Base-by-base conservation (phyloP, 2,113 vertebrate genomes). In the Laticauda colubrina region DNA sequence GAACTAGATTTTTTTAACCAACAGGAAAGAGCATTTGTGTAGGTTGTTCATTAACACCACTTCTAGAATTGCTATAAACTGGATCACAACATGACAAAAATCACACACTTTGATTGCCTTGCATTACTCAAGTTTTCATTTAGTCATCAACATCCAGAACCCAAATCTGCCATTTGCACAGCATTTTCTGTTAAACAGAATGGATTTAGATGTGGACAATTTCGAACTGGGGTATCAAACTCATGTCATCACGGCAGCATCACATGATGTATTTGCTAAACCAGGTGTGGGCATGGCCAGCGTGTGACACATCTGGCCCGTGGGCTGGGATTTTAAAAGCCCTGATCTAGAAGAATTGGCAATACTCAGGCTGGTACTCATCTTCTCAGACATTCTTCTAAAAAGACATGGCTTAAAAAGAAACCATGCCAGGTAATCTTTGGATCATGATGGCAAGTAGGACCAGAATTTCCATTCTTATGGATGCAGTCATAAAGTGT, bases 1-100 rank as follows among this genome's bases (percentile, higher is more conserved):
- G 59, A 93, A 95, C 64, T 89, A 95, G 94, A 94, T 57, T 8
- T 29, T 8, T 29, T 23, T 95, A 85, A 89, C 43, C 88, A 93
- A 91, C 91, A 93, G 93, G 8, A n/a, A 45, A 57, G 39, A 12
- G 85, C 94, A 23, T 90, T 91, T 85, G 0, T 53, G 81, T 43
- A 64, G 86, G 89, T 90, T 94, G 89, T 34, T 91, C 69, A 91
- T 91, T n/a, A 23, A 23, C 81, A 3, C 1, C 94, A 85, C 4
- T 90, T 43, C 89, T 88, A 92, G 87, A 93, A 57, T 81, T 94
- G 89, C 87, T 53, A 93, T 95, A 94, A 94, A 55, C 90, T 94
- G 89, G 93, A 85, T 90, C 91, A 90, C 85, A 88, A 55, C 88
- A 21, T 48, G 64, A 89, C 57, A 48, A 88, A 51, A 57, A 94